Conservation (phyloP, 2,797 vertebrate species). For the Eospalax fontanierii region DNA sequence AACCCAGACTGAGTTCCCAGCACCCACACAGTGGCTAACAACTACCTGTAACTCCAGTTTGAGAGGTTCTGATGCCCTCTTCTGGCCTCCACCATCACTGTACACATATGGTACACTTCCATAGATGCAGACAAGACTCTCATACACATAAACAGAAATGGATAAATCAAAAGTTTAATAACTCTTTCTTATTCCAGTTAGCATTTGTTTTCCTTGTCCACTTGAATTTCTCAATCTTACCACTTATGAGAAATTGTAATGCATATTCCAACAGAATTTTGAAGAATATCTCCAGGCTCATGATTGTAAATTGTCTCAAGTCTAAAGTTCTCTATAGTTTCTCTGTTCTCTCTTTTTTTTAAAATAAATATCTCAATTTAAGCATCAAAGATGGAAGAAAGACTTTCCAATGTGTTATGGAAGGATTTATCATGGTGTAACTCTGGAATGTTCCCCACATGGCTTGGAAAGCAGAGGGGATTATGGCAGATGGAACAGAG, state of each 20-base stretch:
- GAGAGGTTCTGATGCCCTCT: too few relatives aligned
- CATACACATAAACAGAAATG: background rate
- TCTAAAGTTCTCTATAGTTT: background rate
- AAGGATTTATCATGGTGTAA: background rate
- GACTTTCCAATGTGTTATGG: background rate
- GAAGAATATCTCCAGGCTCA: background rate
- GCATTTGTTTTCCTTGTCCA: too few relatives aligned
- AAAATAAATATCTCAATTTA: constrained; percentile 21
- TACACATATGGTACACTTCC: too few relatives aligned
- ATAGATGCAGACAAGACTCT: too few relatives aligned
- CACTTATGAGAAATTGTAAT: background rate
- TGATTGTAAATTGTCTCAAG: background rate
- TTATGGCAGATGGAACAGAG: background rate
- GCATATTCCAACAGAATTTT: background rate
- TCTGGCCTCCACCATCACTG: too few relatives aligned
- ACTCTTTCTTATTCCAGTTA: too few relatives aligned
- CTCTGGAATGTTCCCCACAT: background rate
- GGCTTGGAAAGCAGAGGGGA: background rate
- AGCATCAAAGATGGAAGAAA: background rate
- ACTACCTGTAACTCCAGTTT: too few relatives aligned
- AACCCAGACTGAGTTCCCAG: too few relatives aligned
- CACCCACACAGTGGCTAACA: too few relatives aligned
- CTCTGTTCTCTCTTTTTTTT: background rate
- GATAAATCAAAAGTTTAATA: too few relatives aligned
- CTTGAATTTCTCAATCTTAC: background rate